Base-by-base conservation (phyloP, 2,888 invertebrate species). In the Nebria brevicollis region DNA sequence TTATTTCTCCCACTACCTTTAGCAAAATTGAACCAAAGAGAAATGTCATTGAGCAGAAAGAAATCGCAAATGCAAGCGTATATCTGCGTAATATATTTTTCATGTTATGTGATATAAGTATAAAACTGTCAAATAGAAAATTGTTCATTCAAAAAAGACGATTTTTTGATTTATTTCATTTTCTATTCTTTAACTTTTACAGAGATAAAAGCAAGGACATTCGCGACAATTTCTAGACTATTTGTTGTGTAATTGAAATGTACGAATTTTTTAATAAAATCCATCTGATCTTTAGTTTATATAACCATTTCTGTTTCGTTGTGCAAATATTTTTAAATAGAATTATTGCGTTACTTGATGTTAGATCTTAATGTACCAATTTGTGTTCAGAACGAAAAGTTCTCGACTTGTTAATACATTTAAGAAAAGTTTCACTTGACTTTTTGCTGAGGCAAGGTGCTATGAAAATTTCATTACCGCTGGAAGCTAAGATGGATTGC, bases 281-380 rank as follows among this genome's bases (percentile, higher is more conserved):
- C 42, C 13, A 4, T 75, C 65, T 20, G 64, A 65, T 75, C 77
- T 66, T 13, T 68, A 42, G 41, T 77, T 43, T 68, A 41, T 43
- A 68, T 77, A 77, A 77, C 68, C 70, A 20, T 42, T 77, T 68
- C 70, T 66, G 76, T 73, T 73, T 34, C 64, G 15, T 54, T 66
- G 66, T 76, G 34, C 76, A 76, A 76, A 65, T 76, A 76, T 75
- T 77, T 77, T 77, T 72, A 72, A 77, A 77, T 72, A 72, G 64
- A 72, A 77, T 77, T 72, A 77, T 72, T 72, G 41, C 64, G 34
- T 66, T 72, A 66, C 77, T 77, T 64, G 72, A 77, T 77, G 77
- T 72, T 64, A 77, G 77, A 77, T 66, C 77, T 77, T 77, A 72
- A 77, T 77, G 77, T 66, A 77, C 41, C 72, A 77, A 77, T 77